Conservation (phyloP, 2,888 invertebrate species). For the Drosophila formosana region DNA sequence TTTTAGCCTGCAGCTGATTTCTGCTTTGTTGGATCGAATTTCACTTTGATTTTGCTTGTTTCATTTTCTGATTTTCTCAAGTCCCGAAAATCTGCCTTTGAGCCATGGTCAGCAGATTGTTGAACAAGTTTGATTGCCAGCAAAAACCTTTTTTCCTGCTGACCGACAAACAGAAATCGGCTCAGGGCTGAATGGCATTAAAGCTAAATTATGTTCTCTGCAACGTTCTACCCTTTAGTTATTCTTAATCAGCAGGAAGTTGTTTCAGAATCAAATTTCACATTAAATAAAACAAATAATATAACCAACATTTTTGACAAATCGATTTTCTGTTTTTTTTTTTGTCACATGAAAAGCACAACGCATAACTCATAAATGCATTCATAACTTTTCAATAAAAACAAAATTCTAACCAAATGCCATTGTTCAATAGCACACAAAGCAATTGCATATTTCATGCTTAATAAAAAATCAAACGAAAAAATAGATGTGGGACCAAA, state of each 20-base stretch:
- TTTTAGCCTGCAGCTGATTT: constrained; percentile 58
- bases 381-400: neutral
- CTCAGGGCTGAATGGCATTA: constrained; percentile 5
- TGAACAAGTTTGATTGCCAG: constrained; percentile 28
- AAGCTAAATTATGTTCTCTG: constrained; percentile 11
- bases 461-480: constrained; percentile 3
- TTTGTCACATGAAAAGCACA: neutral
- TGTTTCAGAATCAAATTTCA: neutral
- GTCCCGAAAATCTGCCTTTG: constrained; percentile 34
- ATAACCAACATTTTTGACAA: neutral
- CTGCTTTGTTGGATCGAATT: constrained; percentile 51
- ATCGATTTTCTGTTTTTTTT: neutral
- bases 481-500: constrained; percentile 6
- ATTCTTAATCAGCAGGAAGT: neutral
- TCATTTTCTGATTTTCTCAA: constrained; percentile 23
- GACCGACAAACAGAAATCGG: constrained; percentile 17
- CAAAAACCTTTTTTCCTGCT: constrained; percentile 24
- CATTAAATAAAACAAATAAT: neutral
- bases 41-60: constrained; percentile 39
- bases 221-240: neutral
- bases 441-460: constrained; percentile 38
- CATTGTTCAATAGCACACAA: constrained; percentile 22
- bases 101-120: constrained; percentile 64
- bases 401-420: neutral
- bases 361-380: neutral